These are phyloP conservation scores for Zeus faber DNA, from an alignment of 2,113 vertebrate genomes.

Conservation along the genomic window DNA sequence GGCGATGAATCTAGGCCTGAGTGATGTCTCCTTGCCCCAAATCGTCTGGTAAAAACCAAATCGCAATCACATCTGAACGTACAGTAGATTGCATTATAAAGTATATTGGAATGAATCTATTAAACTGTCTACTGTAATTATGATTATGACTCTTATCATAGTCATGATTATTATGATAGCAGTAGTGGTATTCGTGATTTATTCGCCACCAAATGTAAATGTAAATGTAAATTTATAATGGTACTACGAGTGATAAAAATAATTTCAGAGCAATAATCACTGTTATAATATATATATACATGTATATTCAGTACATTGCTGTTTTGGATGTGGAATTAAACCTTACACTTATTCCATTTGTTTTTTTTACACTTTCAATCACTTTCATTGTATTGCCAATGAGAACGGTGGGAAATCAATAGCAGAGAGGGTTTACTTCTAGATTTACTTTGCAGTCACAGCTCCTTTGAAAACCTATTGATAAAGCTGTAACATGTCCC, in stretches of 20 bases:
- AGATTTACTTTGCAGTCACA: constrained; percentile 32
- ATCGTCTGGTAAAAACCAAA: not conserved
- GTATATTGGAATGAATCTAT: not conserved
- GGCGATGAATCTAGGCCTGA: too few relatives aligned
- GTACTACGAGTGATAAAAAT: not conserved
- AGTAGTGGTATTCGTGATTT: not conserved
- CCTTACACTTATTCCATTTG: not conserved
- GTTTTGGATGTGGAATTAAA: not conserved
- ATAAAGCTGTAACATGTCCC: constrained; percentile 27
- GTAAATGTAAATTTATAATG: too few relatives aligned
- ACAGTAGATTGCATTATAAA: not conserved
- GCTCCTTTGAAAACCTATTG: constrained; percentile 27
- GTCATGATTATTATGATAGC: not conserved
- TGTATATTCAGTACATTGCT: not conserved
- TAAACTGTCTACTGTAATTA: not conserved
- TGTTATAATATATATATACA: not conserved
- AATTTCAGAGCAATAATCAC: not conserved
- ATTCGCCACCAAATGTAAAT: too few relatives aligned
- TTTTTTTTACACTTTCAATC: not conserved
- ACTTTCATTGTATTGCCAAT: constrained; percentile 24
- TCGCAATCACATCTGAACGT: too few relatives aligned
- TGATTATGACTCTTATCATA: too few relatives aligned
- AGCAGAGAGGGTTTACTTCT: constrained; percentile 1
- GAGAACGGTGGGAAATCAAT: constrained; percentile 24
- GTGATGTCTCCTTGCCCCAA: too few relatives aligned